A percentile compares a stretch with the other conserved stretches of the same genome.
Conservation (phyloP, 2,113 vertebrate genomes). For the Charadrius vociferus region DNA sequence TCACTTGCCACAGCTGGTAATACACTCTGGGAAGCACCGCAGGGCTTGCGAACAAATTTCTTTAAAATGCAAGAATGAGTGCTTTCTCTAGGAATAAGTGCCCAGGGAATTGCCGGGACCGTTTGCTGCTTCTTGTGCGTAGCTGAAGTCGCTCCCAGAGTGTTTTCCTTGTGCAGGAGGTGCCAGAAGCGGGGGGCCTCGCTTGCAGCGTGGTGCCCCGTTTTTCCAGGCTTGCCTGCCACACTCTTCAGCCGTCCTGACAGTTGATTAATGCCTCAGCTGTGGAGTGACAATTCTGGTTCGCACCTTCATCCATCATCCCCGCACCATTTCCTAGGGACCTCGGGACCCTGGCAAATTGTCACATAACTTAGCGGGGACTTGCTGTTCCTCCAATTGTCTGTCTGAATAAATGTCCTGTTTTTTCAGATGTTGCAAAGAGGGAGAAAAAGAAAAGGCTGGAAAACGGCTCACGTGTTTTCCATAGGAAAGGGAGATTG, state of each 20-base stretch:
- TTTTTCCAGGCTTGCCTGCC: background rate
- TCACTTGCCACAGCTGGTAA: background rate
- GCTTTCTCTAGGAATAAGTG: background rate
- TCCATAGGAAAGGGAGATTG: background rate
- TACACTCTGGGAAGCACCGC: background rate
- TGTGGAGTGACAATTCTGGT: constrained; percentile 58
- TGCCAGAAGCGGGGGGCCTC: background rate
- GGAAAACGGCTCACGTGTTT: background rate
- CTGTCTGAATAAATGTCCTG: background rate
- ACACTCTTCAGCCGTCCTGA: constrained; percentile 26
- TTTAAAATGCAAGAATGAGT: background rate
- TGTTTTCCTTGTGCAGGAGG: background rate
- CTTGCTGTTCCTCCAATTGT: background rate
- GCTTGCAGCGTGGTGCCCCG: background rate
- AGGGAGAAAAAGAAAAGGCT: background rate
- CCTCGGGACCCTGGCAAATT: constrained; percentile 52
- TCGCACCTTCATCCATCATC: constrained; percentile 70
- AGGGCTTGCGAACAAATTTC: background rate
- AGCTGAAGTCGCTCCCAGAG: background rate
- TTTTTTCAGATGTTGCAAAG: background rate
- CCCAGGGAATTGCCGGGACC: background rate
- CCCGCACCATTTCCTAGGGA: constrained; percentile 47
- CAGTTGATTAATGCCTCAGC: constrained; percentile 65
- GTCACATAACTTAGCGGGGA: background rate
- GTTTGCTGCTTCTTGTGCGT: background rate